A percentile compares a stretch with the other conserved stretches of the same genome.
Evolutionary conservation across 1,140 invertebrate genomes (phyloP).

Genomic region (Drosophila ironensis): DNA sequence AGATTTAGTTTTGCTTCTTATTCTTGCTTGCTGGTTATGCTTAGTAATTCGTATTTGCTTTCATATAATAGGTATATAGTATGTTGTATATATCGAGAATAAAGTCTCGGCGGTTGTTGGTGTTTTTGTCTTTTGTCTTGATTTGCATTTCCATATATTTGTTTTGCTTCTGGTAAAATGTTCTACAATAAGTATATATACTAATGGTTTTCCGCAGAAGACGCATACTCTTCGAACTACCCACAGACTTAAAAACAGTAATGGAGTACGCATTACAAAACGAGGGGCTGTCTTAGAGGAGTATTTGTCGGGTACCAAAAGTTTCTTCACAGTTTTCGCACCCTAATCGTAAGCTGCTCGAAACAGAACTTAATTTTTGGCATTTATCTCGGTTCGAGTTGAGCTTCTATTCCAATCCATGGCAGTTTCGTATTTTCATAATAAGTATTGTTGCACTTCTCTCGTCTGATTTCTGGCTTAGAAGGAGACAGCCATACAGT

Average conservation of each 20-base stretch:
- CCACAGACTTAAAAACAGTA: too few relatives aligned
- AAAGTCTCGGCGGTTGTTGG: conserved; percentile 42
- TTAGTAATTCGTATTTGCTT: conserved; percentile 26
- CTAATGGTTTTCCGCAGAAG: conserved; percentile 14
- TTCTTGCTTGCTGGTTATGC: conserved; percentile 13
- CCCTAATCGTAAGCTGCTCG: too few relatives aligned
- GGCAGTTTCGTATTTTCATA: conserved; percentile 58
- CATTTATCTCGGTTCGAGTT: too few relatives aligned
- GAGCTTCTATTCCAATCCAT: conserved; percentile 38
- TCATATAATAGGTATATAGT: conserved; percentile 13
- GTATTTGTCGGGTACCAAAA: neutral
- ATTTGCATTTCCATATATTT: neutral
- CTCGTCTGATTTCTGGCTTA: conserved; percentile 32
- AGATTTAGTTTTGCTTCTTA: conserved; percentile 2
- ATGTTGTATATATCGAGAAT: conserved; percentile 16
- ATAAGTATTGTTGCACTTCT: conserved; percentile 36
- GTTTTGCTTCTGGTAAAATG: neutral
- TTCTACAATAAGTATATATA: too few relatives aligned
- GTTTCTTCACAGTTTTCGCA: too few relatives aligned
- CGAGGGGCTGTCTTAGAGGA: too few relatives aligned
- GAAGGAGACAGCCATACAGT: conserved; percentile 9
- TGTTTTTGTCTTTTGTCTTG: conserved; percentile 26
- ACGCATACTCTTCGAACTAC: too few relatives aligned
- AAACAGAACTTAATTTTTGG: too few relatives aligned
- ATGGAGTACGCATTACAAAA: too few relatives aligned